Evolutionary conservation across 1,140 invertebrate genomes (phyloP).

Genomic region (Camponotus floridanus): DNA sequence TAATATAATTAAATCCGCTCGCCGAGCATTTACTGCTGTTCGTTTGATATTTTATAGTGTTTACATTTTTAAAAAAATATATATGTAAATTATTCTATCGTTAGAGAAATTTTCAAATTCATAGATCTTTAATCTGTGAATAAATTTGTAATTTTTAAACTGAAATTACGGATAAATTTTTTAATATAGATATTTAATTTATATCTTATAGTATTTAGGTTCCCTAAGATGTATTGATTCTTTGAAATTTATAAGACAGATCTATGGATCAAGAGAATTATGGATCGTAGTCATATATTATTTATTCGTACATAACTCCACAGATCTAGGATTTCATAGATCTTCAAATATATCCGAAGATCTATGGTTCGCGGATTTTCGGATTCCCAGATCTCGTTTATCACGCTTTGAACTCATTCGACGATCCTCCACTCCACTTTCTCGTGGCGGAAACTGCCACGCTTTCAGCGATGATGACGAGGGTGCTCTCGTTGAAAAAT

Average conservation of each 20-base stretch:
- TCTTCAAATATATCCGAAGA: not conserved
- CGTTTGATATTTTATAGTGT: not conserved
- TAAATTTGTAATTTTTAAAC: not conserved
- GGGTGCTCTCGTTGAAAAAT: slow-evolving; percentile 28
- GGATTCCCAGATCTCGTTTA: not conserved
- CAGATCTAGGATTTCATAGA: not conserved
- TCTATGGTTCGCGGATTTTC: not conserved
- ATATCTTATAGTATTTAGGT: not conserved
- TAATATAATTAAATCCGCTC: not conserved
- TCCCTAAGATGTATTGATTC: not conserved
- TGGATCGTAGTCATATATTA: not conserved
- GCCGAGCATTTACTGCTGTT: not conserved
- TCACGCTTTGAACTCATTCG: not conserved
- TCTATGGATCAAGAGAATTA: not conserved
- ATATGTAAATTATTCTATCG: not conserved
- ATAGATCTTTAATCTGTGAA: not conserved
- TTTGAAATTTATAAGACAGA: too few relatives aligned
- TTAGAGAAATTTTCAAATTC: not conserved
- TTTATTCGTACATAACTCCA: not conserved
- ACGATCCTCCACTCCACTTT: not conserved
- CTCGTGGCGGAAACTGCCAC: not conserved
- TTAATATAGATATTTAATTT: not conserved
- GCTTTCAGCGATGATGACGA: slow-evolving; percentile 24
- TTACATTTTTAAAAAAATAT: not conserved
- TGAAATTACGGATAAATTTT: not conserved